phyloP scores from a whole-genome alignment of 2,797 vertebrate genomes.

The Pseudotriccus pelzelni region DNA sequence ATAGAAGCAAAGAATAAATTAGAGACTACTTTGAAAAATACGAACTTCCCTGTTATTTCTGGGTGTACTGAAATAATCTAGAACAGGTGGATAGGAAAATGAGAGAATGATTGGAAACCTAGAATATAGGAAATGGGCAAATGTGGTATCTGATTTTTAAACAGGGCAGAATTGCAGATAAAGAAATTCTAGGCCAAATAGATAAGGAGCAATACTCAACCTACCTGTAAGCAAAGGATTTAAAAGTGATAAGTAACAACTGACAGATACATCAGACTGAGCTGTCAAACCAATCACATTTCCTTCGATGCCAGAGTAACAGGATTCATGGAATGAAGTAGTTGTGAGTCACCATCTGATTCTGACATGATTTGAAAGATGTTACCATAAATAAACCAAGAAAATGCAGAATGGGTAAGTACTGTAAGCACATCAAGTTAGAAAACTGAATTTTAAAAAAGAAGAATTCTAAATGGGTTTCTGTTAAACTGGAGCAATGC shows the following conservation, averaged over 20 bases:
- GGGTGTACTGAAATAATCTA: not conserved
- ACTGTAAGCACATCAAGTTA: not conserved
- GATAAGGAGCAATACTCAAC: constrained; percentile 41
- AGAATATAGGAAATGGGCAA: constrained; percentile 9
- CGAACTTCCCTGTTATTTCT: not conserved
- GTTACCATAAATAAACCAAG: constrained; percentile 27
- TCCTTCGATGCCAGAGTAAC: constrained; percentile 1
- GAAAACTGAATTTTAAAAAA: not conserved
- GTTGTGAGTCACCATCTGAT: constrained; percentile 32
- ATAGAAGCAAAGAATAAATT: not conserved
- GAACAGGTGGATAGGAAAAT: not conserved
- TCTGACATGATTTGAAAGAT: constrained; percentile 24
- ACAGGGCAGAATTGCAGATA: constrained; percentile 38
- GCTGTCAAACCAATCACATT: constrained; percentile 34
- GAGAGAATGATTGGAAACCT: not conserved
- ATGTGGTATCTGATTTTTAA: constrained; percentile 21
- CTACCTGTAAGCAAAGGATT: constrained; percentile 50
- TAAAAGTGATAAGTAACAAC: constrained; percentile 37
- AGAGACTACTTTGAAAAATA: not conserved
- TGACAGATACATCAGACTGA: constrained; percentile 41
- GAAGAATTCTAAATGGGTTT: not conserved
- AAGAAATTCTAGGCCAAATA: constrained; percentile 25
- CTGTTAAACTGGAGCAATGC: not conserved
- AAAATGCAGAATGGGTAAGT: not conserved
- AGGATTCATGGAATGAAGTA: not conserved